These are phyloP conservation scores for Tragelaphus scriptus DNA, from an alignment of 2,113 vertebrate genomes.

Conservation along the genomic window DNA sequence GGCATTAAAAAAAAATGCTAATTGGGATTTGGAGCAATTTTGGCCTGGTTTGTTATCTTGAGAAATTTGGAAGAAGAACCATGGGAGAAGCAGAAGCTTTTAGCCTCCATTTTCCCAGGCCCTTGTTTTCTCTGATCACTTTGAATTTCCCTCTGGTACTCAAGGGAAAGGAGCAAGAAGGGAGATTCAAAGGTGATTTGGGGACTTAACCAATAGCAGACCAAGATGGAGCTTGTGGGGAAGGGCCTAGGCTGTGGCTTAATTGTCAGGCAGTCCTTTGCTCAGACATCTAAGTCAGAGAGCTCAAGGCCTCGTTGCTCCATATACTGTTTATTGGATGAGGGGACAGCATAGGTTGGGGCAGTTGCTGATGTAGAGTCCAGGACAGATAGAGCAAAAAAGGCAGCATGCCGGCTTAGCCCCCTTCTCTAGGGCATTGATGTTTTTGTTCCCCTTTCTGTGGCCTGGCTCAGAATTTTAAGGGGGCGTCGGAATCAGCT, in stretches of 20 bases:
- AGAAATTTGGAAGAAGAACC: slow-evolving; percentile 40
- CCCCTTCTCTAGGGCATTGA: slow-evolving; percentile 42
- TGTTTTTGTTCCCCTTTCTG: slow-evolving; percentile 54
- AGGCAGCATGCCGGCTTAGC: slow-evolving; percentile 49
- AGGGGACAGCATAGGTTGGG: background rate
- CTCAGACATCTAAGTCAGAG: slow-evolving; percentile 7
- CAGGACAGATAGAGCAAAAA: slow-evolving; percentile 54
- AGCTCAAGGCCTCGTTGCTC: slow-evolving; percentile 24
- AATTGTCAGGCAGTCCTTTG: background rate
- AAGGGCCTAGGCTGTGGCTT: slow-evolving; percentile 28
- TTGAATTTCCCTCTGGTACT: background rate
- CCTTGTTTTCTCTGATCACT: background rate
- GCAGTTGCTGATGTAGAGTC: slow-evolving; percentile 56
- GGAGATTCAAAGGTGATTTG: background rate
- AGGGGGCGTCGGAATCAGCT: slow-evolving; percentile 38
- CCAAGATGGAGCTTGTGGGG: slow-evolving; percentile 26
- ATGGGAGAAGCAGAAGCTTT: background rate
- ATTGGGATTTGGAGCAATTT: slow-evolving; percentile 17
- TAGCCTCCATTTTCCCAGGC: background rate
- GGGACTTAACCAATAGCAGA: background rate
- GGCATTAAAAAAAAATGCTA: background rate
- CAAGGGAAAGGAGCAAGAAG: background rate
- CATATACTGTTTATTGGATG: background rate
- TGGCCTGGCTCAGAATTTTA: slow-evolving; percentile 62
- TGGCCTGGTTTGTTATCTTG: background rate